Evolutionary conservation across 2,888 invertebrate species (phyloP), one percentile per base, ranked within the genome.

Genomic region (Drosophila histrio): DNA sequence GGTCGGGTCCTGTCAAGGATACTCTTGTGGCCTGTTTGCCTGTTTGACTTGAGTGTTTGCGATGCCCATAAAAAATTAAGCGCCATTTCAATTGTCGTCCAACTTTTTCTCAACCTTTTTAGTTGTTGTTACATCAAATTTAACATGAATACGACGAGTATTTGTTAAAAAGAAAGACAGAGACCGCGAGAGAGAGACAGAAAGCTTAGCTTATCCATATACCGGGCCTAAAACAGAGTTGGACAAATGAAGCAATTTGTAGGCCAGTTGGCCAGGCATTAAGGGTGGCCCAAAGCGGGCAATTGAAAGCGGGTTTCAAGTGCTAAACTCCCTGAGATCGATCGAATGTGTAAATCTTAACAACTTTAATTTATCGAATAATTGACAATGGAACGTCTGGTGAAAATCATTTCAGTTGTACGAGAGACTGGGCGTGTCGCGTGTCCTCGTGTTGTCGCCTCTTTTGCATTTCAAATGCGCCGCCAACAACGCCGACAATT

Each of bases 1-100:
- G 69, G 17, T 41, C 39, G 41, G 66, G 53, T 47, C 60, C 60
- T 52, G 86, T 84, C 82, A 78, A 87, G 82, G 77, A 85, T 79
- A 85, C 82, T 38, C 38, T 71, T 83, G 67, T 41, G 63, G 69
- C 39, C 63, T 86, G 84, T 79, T 78, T 72, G 60, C 65, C 79
- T 59, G 59, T 79, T 85, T 70, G 77, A 72, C 86, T 87, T 67
- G 86, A 87, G 88, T 87, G 83, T 87, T 82, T 82, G 88, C 83
- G 60, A 71, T 70, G 83, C 54, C 72, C 80, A 82, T 87, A 82
- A 87, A 86, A 84, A 84, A 84, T 88, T 85, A 84, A 85, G 77
- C 84, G 75, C 79, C 77, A 82, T 87, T 84, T 79, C 86, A 83
- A 87, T 87, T 84, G 88, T 79, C 72, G 57, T 72, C 59, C 72